Evolutionary conservation across 2,888 invertebrate species (phyloP), one percentile per base, ranked within the genome.

Genomic region (Rhagium mordax): DNA sequence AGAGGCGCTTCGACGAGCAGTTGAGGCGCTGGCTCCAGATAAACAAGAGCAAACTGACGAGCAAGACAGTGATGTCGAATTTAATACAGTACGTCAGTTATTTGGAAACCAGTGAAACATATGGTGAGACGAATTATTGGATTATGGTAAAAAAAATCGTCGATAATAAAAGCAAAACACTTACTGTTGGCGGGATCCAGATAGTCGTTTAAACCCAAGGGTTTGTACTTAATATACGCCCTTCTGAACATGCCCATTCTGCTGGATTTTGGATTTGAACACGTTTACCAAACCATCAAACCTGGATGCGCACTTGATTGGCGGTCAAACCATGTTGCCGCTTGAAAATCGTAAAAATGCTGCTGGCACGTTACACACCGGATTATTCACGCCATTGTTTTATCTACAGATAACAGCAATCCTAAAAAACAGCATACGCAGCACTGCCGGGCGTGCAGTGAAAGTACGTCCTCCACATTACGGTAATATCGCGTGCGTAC

Each of bases 201-300:
- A 33, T 67, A 68, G 10, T 18, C 51, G 8, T 70, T 57, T 16
- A 67, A 13, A 59, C 47, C 15, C 16, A 74, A 41, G 8, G 74
- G 74, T 15, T 21, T 62, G 20, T 74, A 74, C 27, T 64, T 74
- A 49, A 74, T 68, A 47, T 74, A 66, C 3, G 67, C 33, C 16
- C 70, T 65, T 21, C 70, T 61, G 3, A 66, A 21, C 10, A 74
- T 57, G 2, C 70, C 59, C 72, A 72, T 72, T 18, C 47, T 16
- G 15, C 18, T 18, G 15, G 8, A 13, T 41, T 41, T n/a, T 18
- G 15, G 8, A 41, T 41, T n/a, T n/a, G n/a, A 33, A 33, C 13
- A 33, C 10, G 33, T 33, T 33, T 1, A 1, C n/a, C 33, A 33
- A n/a, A n/a, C n/a, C n/a, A 41, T 2, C n/a, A n/a, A 41, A 41